A percentile compares a stretch with the other conserved stretches of the same genome.
Conservation (phyloP, 2,888 invertebrate species). For the Rapana venosa region DNA sequence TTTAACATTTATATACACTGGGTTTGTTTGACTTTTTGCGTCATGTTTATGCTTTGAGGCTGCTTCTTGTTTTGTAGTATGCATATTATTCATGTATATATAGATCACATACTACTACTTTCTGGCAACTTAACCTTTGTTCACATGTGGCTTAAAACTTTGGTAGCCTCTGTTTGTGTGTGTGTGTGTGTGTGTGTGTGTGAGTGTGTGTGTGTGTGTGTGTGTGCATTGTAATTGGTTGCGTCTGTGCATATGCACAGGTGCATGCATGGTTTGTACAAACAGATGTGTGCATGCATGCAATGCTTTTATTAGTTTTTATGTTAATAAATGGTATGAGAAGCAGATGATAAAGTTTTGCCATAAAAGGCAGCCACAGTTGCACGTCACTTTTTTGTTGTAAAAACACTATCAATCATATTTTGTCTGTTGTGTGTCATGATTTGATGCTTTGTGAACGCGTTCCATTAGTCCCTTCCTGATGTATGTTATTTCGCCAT, state of each 20-base stretch:
- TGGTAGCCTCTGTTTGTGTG: background rate
- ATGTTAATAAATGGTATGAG: background rate
- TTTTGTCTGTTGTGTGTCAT: background rate
- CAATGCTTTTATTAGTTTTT: too few relatives aligned
- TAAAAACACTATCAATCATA: background rate
- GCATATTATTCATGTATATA: too few relatives aligned
- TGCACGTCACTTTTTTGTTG: background rate
- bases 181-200: constrained; percentile 17
- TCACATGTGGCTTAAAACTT: too few relatives aligned
- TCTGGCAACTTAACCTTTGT: too few relatives aligned
- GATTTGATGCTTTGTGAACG: too few relatives aligned
- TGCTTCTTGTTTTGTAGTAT: too few relatives aligned
- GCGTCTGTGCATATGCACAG: background rate
- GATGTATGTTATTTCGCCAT: background rate
- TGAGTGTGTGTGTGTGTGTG: background rate
- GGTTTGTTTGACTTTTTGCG: too few relatives aligned
- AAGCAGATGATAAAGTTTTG: background rate
- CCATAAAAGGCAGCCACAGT: background rate
- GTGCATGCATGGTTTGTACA: background rate
- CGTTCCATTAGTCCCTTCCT: too few relatives aligned
- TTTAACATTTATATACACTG: too few relatives aligned
- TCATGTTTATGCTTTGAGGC: too few relatives aligned
- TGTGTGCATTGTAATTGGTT: background rate
- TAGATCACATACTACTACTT: too few relatives aligned
- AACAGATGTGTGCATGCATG: background rate